A percentile compares a stretch with the other conserved stretches of the same genome.
These are phyloP conservation scores for Ophion ellenae DNA, from an alignment of 2,888 invertebrate species.

Conservation along the genomic window DNA sequence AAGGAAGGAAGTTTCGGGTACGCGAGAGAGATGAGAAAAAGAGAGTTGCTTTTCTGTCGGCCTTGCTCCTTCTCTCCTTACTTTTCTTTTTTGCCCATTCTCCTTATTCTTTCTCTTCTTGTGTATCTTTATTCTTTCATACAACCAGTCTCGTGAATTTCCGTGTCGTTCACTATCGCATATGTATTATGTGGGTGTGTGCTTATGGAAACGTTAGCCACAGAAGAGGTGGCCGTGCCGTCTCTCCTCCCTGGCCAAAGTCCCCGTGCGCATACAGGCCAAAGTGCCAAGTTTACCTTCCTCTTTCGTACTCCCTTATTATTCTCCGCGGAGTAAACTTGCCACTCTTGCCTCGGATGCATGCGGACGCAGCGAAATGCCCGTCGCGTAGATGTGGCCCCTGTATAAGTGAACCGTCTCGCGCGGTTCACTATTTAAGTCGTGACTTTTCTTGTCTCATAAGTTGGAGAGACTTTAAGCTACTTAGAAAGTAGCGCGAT, in stretches of 20 bases:
- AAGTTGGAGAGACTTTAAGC: slow-evolving; percentile 65
- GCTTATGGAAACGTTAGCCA: slow-evolving; percentile 47
- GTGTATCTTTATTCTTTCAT: slow-evolving; percentile 66
- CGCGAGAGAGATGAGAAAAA: slow-evolving; percentile 72
- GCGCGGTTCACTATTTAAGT: slow-evolving; percentile 58
- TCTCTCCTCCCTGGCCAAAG: slow-evolving; percentile 40
- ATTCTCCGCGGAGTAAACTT: slow-evolving; percentile 69
- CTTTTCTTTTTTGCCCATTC: slow-evolving; percentile 69
- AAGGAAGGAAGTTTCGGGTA: slow-evolving; percentile 81
- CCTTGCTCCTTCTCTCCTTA: slow-evolving; percentile 60
- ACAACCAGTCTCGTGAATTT: slow-evolving; percentile 62
- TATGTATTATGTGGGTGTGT: slow-evolving; percentile 4
- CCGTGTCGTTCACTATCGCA: slow-evolving; percentile 56
- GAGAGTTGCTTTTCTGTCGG: slow-evolving; percentile 72
- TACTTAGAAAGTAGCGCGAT: slow-evolving; percentile 61
- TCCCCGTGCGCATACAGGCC: slow-evolving; percentile 32
- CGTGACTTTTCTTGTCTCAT: slow-evolving; percentile 64
- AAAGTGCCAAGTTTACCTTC: slow-evolving; percentile 69
- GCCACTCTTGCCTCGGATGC: slow-evolving; percentile 61
- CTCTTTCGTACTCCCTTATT: slow-evolving; percentile 62
- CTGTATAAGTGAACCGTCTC: slow-evolving; percentile 33
- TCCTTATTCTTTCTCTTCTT: slow-evolving; percentile 67
- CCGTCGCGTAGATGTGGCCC: background rate
- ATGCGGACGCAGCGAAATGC: background rate
- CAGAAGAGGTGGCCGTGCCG: slow-evolving; percentile 25